Conservation (phyloP, 2,888 invertebrate genomes). For the Dysmachus trigonus region DNA sequence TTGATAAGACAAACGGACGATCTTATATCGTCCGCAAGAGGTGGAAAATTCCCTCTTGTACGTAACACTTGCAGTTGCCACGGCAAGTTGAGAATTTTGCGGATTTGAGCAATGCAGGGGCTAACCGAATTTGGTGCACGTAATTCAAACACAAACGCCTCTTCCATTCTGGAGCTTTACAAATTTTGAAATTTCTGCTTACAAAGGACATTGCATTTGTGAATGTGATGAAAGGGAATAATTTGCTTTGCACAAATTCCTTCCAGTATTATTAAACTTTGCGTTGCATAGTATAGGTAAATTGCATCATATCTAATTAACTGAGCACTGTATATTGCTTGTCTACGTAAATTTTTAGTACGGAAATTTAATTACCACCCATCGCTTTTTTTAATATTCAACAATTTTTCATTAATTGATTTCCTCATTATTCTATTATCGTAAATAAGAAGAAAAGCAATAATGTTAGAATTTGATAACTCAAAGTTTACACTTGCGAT, state of each 20-base stretch:
- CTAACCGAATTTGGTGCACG: background rate
- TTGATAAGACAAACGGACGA: constrained; percentile 8
- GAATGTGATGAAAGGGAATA: background rate
- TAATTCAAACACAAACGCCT: background rate
- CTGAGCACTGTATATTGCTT: background rate
- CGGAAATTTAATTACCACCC: too few relatives aligned
- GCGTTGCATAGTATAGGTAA: background rate
- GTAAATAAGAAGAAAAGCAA: too few relatives aligned
- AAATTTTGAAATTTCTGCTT: background rate
- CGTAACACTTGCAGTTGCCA: background rate
- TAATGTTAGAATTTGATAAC: too few relatives aligned
- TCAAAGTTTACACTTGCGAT: too few relatives aligned
- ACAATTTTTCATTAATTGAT: too few relatives aligned
- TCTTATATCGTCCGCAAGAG: background rate
- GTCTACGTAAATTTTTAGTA: background rate
- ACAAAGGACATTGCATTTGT: background rate
- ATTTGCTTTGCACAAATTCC: background rate
- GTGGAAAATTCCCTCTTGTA: background rate
- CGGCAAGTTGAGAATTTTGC: background rate
- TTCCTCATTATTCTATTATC: too few relatives aligned
- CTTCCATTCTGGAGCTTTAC: background rate
- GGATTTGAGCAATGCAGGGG: background rate
- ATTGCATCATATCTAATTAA: background rate
- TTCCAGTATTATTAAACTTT: background rate
- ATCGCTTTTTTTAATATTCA: too few relatives aligned